Conservation (phyloP, 2,113 vertebrate species). For the Pristiophorus japonicus region DNA sequence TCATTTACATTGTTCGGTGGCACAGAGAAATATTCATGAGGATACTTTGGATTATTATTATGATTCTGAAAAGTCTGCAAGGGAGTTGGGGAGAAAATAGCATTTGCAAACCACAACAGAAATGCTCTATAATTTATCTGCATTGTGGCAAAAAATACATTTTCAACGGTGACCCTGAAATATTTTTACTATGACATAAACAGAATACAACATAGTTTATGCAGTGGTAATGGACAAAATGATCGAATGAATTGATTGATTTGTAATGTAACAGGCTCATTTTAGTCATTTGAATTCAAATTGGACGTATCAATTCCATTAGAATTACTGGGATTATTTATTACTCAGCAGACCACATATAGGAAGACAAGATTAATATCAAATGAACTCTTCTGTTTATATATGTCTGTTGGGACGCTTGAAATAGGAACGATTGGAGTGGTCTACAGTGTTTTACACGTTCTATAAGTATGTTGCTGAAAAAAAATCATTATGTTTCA, state of each 20-base stretch:
- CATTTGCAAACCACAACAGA: neutral
- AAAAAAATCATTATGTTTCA: neutral
- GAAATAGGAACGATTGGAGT: neutral
- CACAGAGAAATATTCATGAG: neutral
- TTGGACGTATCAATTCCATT: neutral
- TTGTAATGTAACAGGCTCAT: neutral
- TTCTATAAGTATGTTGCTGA: neutral
- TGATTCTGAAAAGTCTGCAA: neutral
- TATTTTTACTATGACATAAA: neutral
- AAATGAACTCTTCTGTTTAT: neutral
- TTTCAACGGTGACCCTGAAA: neutral
- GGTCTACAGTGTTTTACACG: neutral
- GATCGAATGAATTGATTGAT: neutral
- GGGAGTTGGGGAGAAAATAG: neutral
- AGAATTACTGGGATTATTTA: neutral
- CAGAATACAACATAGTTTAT: too few species aligned
- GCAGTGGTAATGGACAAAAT: neutral
- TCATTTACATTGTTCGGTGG: neutral
- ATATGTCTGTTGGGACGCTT: neutral
- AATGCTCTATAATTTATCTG: neutral
- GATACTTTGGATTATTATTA: neutral
- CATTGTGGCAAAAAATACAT: neutral
- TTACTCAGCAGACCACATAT: neutral
- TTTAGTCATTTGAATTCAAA: conserved; percentile 1
- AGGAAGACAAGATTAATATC: neutral